A percentile compares a stretch with the other conserved stretches of the same genome.
phyloP scores from a whole-genome alignment of 2,113 vertebrate species.

The Ornithorhynchus anatinus region DNA sequence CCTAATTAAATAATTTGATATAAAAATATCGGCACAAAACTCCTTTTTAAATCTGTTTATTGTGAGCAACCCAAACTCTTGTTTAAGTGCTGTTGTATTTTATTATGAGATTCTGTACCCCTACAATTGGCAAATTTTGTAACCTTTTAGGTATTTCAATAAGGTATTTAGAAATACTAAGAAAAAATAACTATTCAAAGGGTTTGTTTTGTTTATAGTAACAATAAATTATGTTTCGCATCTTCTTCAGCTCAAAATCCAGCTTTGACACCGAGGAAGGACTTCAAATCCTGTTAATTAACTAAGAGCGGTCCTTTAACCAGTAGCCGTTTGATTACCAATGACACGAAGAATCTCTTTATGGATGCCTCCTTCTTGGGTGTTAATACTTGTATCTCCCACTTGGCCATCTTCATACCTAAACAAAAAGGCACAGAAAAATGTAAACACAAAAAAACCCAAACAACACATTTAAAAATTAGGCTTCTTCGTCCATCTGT shows the following conservation, averaged over 20 bases:
- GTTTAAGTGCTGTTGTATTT: constrained; percentile 67
- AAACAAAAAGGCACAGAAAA: constrained; percentile 55
- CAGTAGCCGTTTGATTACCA: constrained; percentile 91
- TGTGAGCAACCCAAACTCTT: constrained; percentile 70
- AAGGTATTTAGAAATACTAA: constrained; percentile 76
- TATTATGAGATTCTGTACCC: constrained; percentile 70
- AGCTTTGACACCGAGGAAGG: constrained; percentile 83
- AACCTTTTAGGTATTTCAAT: constrained; percentile 67
- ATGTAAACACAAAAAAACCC: neutral
- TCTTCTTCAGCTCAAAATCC: constrained; percentile 86
- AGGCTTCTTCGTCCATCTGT: no score
- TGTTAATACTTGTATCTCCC: constrained; percentile 88
- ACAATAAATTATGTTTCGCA: constrained; percentile 70
- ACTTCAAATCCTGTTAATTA: constrained; percentile 60
- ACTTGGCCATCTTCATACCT: constrained; percentile 92
- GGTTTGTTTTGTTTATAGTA: constrained; percentile 73
- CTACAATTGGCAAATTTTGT: constrained; percentile 66
- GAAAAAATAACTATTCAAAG: constrained; percentile 80
- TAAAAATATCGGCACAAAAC: constrained; percentile 81
- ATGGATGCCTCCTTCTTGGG: constrained; percentile 84
- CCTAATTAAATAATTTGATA: constrained; percentile 70
- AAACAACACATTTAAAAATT: no score
- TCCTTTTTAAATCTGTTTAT: constrained; percentile 78
- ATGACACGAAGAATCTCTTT: constrained; percentile 90
- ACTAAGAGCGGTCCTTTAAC: constrained; percentile 74